phyloP scores from a whole-genome alignment of 2,797 vertebrate genomes.

The Premnoplex brunnescens region DNA sequence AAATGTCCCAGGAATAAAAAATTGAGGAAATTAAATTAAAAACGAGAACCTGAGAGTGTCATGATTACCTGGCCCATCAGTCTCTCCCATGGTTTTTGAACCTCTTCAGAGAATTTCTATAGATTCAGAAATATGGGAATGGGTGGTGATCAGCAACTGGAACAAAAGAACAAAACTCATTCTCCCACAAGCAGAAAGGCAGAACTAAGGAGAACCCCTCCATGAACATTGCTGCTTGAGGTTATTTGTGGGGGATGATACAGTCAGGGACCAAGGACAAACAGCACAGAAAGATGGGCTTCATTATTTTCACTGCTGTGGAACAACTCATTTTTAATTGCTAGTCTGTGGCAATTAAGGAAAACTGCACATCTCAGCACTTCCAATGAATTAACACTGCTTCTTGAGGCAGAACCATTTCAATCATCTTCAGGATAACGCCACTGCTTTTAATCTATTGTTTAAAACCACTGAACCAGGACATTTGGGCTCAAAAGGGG shows the following conservation, averaged over 20 bases:
- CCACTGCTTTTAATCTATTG: neutral
- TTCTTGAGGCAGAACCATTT: neutral
- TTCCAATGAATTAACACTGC: neutral
- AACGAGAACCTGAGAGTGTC: neutral
- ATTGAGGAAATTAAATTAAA: neutral
- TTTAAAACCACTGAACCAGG: neutral
- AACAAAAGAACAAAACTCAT: neutral
- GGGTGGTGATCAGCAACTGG: neutral
- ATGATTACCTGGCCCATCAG: rapidly evolving
- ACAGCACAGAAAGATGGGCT: neutral
- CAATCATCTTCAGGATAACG: neutral
- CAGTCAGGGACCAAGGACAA: neutral
- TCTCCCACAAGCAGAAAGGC: neutral
- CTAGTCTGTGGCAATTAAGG: neutral
- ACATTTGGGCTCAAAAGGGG: neutral
- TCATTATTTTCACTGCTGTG: neutral
- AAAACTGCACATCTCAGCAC: neutral
- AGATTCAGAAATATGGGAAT: neutral
- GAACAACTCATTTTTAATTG: neutral
- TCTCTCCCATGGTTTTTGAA: neutral
- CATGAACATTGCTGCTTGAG: neutral
- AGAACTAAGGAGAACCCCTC: neutral
- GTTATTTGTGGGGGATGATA: neutral
- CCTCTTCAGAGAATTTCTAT: neutral
- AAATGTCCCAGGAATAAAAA: neutral